phyloP scores from a whole-genome alignment of 2,113 vertebrate genomes.

The Eurystomus gularis region DNA sequence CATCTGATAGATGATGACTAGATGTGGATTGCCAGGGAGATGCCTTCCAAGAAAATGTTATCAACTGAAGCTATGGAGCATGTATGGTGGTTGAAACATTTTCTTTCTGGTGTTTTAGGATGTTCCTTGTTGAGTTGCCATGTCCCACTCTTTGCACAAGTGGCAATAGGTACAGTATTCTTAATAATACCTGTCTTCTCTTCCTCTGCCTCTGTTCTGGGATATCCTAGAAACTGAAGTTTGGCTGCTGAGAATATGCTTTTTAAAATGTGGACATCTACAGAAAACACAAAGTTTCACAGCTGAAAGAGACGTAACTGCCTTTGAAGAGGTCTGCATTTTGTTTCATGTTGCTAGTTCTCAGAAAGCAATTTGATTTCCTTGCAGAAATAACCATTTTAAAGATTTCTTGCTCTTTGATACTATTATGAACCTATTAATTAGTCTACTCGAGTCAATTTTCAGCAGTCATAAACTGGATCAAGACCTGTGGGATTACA shows the following conservation, averaged over 20 bases:
- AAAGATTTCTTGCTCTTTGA: conserved; percentile 65
- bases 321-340: conserved; percentile 20
- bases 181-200: background rate
- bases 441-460: conserved; percentile 49
- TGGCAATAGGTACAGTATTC: background rate
- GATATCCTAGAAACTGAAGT: background rate
- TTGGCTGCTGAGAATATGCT: background rate
- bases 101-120: background rate
- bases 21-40: background rate
- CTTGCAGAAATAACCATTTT: conserved; percentile 57
- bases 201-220: background rate
- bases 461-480: conserved; percentile 37
- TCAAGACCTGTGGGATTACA: conserved; percentile 56
- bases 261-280: background rate
- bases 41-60: background rate
- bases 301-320: background rate
- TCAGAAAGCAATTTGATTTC: conserved; percentile 44
- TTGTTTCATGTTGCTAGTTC: conserved; percentile 45
- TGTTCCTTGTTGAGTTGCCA: background rate
- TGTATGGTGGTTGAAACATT: background rate
- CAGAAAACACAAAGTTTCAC: background rate
- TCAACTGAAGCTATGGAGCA: background rate
- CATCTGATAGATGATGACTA: background rate
- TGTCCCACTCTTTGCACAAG: background rate
- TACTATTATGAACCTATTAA: conserved; percentile 64